phyloP scores from a whole-genome alignment of 2,797 vertebrate species.

The Tenualosa ilisha region DNA sequence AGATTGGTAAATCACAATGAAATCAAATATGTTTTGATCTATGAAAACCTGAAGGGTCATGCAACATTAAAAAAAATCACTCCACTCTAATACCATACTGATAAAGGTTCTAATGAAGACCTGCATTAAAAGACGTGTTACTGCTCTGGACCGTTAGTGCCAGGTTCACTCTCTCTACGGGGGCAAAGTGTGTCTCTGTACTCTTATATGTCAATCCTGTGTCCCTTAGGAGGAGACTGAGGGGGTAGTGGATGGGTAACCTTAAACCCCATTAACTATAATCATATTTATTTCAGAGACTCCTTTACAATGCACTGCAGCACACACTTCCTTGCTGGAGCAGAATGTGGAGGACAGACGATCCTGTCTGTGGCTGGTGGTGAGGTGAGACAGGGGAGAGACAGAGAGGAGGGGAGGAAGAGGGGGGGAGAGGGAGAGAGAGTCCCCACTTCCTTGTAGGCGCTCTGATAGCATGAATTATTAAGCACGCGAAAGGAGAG shows the following conservation, averaged over 20 bases:
- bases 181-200: slow-evolving; percentile 64
- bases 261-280: slow-evolving; percentile 84
- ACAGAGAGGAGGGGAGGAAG: slow-evolving; percentile 23
- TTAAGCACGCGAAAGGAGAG: slow-evolving; percentile 72
- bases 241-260: slow-evolving; percentile 74
- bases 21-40: background rate
- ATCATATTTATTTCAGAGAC: slow-evolving; percentile 80
- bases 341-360: slow-evolving; percentile 68
- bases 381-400: slow-evolving; percentile 52
- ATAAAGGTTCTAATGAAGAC: background rate
- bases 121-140: background rate
- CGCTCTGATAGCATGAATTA: slow-evolving; percentile 72
- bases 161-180: slow-evolving; percentile 60
- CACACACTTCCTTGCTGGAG: slow-evolving; percentile 72
- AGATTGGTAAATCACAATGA: background rate
- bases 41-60: background rate
- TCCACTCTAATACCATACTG: background rate
- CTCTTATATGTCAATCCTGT: slow-evolving; percentile 67
- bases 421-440: slow-evolving; percentile 54
- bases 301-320: slow-evolving; percentile 68
- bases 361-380: slow-evolving; percentile 63
- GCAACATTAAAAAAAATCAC: background rate
- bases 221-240: slow-evolving; percentile 67
- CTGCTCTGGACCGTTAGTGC: slow-evolving; percentile 63
- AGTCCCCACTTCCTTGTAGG: slow-evolving; percentile 68